Conservation (phyloP, 1,140 invertebrate genomes). For the Lerema accius region DNA sequence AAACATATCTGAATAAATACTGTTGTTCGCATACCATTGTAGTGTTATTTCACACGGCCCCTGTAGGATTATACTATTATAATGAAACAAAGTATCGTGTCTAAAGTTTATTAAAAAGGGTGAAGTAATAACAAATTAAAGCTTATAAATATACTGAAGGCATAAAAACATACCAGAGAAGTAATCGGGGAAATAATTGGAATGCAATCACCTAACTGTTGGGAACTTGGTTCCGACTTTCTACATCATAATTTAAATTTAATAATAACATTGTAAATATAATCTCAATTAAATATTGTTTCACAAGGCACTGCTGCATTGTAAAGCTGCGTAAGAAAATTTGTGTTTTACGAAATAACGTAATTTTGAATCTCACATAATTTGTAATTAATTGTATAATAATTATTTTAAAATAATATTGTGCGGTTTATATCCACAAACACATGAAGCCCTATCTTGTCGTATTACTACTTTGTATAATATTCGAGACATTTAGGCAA, state of each 20-base stretch:
- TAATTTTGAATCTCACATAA: too few relatives aligned
- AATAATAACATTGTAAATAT: constrained; percentile 1
- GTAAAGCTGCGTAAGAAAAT: constrained; percentile 1
- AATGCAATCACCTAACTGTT: constrained; percentile 8
- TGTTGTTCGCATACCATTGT: constrained; percentile 21
- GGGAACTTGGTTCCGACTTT: constrained; percentile 6
- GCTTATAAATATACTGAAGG: constrained; percentile 20
- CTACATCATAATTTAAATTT: background rate
- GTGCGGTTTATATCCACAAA: too few relatives aligned
- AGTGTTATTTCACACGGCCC: background rate
- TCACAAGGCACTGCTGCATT: constrained; percentile 16
- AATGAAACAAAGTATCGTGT: constrained; percentile 7
- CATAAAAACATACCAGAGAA: background rate
- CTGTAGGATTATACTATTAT: too few relatives aligned
- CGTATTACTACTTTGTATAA: too few relatives aligned
- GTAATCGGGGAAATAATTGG: constrained; percentile 2
- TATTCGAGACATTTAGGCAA: too few relatives aligned
- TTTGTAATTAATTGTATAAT: too few relatives aligned
- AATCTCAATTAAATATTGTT: background rate
- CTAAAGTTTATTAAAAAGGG: constrained; percentile 17
- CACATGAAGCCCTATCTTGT: too few relatives aligned
- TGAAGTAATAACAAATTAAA: constrained; percentile 36
- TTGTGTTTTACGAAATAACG: background rate
- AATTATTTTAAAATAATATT: too few relatives aligned
- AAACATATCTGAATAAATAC: constrained; percentile 34